A percentile compares a stretch with the other conserved stretches of the same genome.
phyloP scores from a whole-genome alignment of 2,797 vertebrate species.

The Triplophysa yarkandensis region DNA sequence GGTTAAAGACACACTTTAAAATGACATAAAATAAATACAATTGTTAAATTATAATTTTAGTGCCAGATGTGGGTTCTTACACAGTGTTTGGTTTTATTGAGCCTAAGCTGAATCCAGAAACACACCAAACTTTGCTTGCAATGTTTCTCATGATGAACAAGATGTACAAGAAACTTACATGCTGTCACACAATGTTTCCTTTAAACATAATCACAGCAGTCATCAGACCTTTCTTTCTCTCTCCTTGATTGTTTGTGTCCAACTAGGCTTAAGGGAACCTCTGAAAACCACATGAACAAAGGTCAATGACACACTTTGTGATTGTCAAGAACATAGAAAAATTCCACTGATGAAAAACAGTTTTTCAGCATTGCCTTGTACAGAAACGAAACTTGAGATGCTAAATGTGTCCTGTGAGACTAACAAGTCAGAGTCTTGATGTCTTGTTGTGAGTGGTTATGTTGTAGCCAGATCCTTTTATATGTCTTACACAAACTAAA shows the following conservation, averaged over 20 bases:
- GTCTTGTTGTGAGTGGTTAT: not conserved
- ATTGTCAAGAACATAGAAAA: conserved; percentile 27
- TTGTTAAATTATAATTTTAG: too few species aligned
- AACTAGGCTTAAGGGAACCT: not conserved
- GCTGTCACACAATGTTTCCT: not conserved
- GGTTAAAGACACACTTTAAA: not conserved
- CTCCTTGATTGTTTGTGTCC: conserved; percentile 1
- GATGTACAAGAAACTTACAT: not conserved
- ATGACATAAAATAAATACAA: too few species aligned
- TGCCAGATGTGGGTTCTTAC: too few species aligned
- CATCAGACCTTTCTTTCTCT: not conserved
- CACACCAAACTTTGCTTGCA: not conserved
- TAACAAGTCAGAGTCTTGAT: conserved; percentile 26
- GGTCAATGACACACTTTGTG: conserved; percentile 27
- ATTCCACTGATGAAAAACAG: conserved; percentile 24
- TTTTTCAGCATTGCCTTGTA: conserved; percentile 23
- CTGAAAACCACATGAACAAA: conserved; percentile 12
- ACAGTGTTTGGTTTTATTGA: not conserved
- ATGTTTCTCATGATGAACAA: too few species aligned
- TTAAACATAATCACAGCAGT: conserved; percentile 2
- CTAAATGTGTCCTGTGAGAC: conserved; percentile 26
- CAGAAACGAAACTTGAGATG: conserved; percentile 29
- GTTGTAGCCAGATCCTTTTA: conserved; percentile 8
- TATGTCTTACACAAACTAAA: not conserved
- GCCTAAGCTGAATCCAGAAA: not conserved